Conservation (phyloP, 2,113 vertebrate genomes). For the Ophiodon elongatus region DNA sequence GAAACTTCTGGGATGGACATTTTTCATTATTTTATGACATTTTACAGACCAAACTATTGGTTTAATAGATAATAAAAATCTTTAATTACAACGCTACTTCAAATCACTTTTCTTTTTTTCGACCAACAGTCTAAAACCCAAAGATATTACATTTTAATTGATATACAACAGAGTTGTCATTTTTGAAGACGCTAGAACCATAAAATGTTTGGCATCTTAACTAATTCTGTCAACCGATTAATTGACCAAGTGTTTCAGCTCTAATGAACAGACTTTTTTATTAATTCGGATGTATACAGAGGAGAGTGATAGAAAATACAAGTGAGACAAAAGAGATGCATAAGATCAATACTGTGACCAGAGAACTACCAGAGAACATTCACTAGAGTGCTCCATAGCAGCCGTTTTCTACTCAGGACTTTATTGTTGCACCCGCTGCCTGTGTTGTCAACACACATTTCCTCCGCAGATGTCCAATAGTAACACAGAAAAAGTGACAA, state of each 20-base stretch:
- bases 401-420: slow-evolving; percentile 67
- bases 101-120: background rate
- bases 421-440: slow-evolving; percentile 24
- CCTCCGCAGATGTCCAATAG: slow-evolving; percentile 20
- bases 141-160: background rate
- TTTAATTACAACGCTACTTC: background rate
- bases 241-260: background rate
- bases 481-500: slow-evolving; percentile 5
- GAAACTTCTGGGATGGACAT: too few species aligned
- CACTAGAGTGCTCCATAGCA: slow-evolving; percentile 11
- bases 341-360: background rate
- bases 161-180: background rate
- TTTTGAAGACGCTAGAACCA: background rate
- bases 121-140: background rate
- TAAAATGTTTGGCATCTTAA: background rate
- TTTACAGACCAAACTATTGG: too few species aligned
- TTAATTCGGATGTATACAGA: background rate
- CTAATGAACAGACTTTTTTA: background rate
- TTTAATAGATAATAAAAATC: background rate
- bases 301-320: background rate
- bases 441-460: slow-evolving; percentile 31
- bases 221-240: background rate
- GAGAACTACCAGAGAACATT: background rate
- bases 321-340: background rate
- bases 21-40: too few species aligned